Evolutionary conservation across 2,888 invertebrate genomes (phyloP).

Genomic region (Bombyx huttoni): DNA sequence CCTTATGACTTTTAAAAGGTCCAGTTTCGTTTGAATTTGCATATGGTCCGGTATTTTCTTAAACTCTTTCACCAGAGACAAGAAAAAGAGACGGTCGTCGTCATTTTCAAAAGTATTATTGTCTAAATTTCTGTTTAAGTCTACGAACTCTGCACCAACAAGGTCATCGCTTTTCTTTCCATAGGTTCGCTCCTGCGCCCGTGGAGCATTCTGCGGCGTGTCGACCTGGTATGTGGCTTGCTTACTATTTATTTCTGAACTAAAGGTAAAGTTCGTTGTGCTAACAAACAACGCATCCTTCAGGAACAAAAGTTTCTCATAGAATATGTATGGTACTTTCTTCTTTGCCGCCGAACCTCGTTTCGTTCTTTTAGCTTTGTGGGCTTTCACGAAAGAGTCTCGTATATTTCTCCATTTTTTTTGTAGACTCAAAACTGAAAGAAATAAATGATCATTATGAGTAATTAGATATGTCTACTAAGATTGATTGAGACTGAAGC

Average conservation of each 20-base stretch:
- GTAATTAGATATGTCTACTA: too few relatives aligned
- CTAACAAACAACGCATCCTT: constrained; percentile 9
- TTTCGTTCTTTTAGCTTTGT: constrained; percentile 1
- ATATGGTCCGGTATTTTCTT: constrained; percentile 12
- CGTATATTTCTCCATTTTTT: constrained; percentile 9
- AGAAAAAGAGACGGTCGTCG: constrained; percentile 12
- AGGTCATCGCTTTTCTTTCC: constrained; percentile 5
- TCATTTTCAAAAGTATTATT: constrained; percentile 9
- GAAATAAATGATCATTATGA: not conserved
- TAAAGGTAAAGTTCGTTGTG: constrained; percentile 5
- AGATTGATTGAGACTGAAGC: too few relatives aligned
- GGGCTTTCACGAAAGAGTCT: constrained; percentile 7
- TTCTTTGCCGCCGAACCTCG: constrained; percentile 1
- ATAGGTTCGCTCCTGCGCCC: not conserved
- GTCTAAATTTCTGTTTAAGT: constrained; percentile 7
- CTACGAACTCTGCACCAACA: constrained; percentile 5
- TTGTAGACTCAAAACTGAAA: constrained; percentile 5
- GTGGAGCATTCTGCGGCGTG: not conserved
- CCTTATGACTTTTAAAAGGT: constrained; percentile 11
- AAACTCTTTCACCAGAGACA: constrained; percentile 13
- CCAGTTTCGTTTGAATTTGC: constrained; percentile 10
- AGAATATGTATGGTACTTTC: constrained; percentile 8
- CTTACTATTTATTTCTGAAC: constrained; percentile 7
- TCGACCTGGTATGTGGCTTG: constrained; percentile 4
- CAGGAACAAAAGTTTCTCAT: constrained; percentile 10